phyloP scores from a whole-genome alignment of 2,888 invertebrate species.

The Miltochrista miniata region DNA sequence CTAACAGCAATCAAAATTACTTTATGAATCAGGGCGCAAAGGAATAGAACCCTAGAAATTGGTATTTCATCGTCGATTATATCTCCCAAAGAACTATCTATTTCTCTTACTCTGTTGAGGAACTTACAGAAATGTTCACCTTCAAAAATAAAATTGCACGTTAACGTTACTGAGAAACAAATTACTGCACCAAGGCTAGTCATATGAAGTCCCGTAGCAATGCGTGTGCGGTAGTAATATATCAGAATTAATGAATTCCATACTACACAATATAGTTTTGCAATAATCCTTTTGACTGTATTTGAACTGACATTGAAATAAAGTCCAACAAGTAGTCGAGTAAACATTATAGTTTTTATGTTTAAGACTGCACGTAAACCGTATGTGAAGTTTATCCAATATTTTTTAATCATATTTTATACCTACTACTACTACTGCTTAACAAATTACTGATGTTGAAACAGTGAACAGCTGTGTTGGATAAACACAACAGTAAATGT shows the following conservation, averaged over 20 bases:
- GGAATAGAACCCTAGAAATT: background rate
- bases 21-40: background rate
- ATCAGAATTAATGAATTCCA: background rate
- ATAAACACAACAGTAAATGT: no score
- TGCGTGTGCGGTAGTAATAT: background rate
- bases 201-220: background rate
- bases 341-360: conserved; percentile 3
- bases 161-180: background rate
- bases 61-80: conserved; percentile 2
- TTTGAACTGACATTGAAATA: background rate
- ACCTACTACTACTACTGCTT: no score
- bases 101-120: background rate
- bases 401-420: no score
- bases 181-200: no score
- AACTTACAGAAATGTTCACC: conserved; percentile 4
- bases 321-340: background rate
- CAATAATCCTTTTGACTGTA: background rate
- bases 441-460: no score
- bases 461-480: no score
- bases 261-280: background rate
- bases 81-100: background rate
- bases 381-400: background rate
- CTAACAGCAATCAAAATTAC: background rate
- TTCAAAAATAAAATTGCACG: conserved; percentile 1
- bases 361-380: background rate